These are phyloP conservation scores for Onychostoma macrolepis DNA, from an alignment of 2,113 vertebrate genomes.

Conservation along the genomic window DNA sequence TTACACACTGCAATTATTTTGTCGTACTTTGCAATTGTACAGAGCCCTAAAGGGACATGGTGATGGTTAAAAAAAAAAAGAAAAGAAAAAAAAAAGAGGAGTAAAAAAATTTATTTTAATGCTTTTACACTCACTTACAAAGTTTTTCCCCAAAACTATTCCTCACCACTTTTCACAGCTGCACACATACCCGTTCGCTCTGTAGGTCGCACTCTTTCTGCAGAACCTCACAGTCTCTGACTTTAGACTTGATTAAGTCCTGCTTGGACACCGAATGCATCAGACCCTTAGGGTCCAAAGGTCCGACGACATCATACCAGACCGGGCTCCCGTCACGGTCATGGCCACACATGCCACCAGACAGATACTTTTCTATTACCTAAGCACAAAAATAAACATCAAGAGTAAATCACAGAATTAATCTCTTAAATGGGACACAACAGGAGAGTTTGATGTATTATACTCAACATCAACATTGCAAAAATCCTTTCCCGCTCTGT, in stretches of 20 bases:
- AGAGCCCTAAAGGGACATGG: background rate
- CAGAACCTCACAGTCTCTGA: constrained; percentile 89
- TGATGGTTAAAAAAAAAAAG: background rate
- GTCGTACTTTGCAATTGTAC: background rate
- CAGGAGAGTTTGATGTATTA: background rate
- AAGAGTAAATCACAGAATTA: background rate
- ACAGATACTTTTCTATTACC: constrained; percentile 88
- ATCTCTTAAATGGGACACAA: background rate
- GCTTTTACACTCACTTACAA: background rate
- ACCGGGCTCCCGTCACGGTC: constrained; percentile 88
- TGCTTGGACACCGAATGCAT: constrained; percentile 93
- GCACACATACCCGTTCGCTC: constrained; percentile 74
- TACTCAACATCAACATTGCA: background rate
- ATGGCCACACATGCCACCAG: constrained; percentile 89
- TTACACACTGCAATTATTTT: background rate
- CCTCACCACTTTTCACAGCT: background rate
- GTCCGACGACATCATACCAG: constrained; percentile 92
- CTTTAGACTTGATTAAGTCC: constrained; percentile 93
- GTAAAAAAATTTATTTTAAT: background rate
- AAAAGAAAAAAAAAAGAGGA: background rate
- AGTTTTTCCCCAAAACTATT: background rate
- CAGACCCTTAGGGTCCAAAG: constrained; percentile 90
- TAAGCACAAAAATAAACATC: constrained; percentile 57
- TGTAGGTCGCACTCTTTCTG: constrained; percentile 79
- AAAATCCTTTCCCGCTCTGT: background rate